Base-by-base conservation (phyloP, 2,113 vertebrate species). In the Callipepla squamata region DNA sequence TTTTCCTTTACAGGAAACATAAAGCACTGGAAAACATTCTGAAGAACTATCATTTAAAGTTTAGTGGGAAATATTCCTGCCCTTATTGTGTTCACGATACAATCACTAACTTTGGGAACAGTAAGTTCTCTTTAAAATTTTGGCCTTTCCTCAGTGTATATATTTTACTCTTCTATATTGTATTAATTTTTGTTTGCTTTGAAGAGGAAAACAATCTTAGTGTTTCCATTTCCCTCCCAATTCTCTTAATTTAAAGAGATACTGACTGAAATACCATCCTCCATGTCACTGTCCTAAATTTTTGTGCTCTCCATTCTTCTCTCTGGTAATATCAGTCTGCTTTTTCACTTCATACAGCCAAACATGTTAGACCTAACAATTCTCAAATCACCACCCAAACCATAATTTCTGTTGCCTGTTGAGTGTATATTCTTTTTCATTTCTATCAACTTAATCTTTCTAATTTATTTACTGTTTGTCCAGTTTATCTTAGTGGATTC, bases 1-100 rank as follows among this genome's bases (percentile, higher is more conserved):
- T 92, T 95, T 96, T 96, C 93, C 87, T 95, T 90, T 93, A 95
- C 87, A 91, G 89, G 82, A 94, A 91, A 85, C 1, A 2, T 92
- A 94, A 96, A 90, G 48, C 65, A 68, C 57, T 88, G 85, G 91
- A 92, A 96, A 96, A 83, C 21, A 75, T 91, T 95, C 80, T 90
- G 65, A 88, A 91, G 80, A 91, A 48, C 94, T 95, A 90, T 81
- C 61, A 94, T 92, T 96, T 96, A 84, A 88, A 92, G 61, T 90
- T 94, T 94, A 88, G 87, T 94, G 94, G 80, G 73, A 94, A 96
- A 83, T 53, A 91, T 80, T 14, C 11, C 50, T 38, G 30, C 57
- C 94, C 47, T 66, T 87, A 86, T 65, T 86, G 28, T 94, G 47
- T 65, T 92, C 73, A 75, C 92, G 92, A 90, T 90, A 80, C 76